Conservation (phyloP, 1,140 invertebrate genomes). For the Goniozus legneri region DNA sequence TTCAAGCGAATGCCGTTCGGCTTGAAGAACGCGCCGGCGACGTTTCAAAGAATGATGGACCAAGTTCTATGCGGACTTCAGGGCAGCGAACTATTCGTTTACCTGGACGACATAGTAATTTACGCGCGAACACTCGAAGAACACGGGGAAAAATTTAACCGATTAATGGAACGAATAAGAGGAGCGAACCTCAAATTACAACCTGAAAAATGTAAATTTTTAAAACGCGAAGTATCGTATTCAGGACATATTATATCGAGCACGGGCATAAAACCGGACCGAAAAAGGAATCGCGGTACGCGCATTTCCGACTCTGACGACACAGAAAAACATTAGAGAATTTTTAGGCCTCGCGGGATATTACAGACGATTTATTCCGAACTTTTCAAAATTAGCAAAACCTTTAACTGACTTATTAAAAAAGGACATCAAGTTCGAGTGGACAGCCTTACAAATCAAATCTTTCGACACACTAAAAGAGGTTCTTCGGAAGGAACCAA, state of each 20-base stretch:
- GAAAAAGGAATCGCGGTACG: background rate
- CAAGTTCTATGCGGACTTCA: background rate
- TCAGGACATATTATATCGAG: background rate
- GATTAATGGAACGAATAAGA: background rate
- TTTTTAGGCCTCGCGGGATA: background rate
- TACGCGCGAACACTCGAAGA: background rate
- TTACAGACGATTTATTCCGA: background rate
- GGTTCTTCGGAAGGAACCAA: background rate
- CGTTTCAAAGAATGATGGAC: slow-evolving; percentile 3
- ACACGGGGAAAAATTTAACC: background rate
- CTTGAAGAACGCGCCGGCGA: background rate
- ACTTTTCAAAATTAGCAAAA: background rate
- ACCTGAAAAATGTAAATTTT: slow-evolving; percentile 1
- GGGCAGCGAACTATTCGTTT: background rate
- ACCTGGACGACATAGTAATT: slow-evolving; percentile 1
- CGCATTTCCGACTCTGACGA: background rate
- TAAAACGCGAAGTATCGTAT: background rate
- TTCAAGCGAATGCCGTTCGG: slow-evolving; percentile 1
- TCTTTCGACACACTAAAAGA: background rate
- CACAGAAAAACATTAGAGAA: background rate
- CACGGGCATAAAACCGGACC: background rate
- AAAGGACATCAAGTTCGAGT: background rate
- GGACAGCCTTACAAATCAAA: background rate
- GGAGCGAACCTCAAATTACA: background rate
- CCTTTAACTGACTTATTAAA: background rate